Conservation (phyloP, 2,113 vertebrate genomes). For the Thunnus maccoyii region DNA sequence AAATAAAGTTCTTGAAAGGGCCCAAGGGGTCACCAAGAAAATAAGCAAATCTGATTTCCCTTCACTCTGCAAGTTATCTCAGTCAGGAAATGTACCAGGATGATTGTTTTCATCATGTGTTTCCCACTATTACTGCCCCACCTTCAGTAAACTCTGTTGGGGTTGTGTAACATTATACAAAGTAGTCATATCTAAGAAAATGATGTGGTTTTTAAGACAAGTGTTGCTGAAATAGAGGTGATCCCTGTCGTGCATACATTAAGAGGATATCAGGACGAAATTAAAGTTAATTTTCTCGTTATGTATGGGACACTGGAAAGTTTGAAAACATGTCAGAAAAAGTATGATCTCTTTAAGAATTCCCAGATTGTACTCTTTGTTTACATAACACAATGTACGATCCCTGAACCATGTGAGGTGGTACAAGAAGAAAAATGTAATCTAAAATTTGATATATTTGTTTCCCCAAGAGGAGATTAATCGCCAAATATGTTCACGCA, state of each 20-base stretch:
- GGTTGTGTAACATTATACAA: not conserved
- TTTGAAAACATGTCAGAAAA: constrained; percentile 41
- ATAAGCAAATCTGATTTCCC: constrained; percentile 56
- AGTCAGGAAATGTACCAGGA: constrained; percentile 38
- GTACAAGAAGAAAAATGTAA: not conserved
- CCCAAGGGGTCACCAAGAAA: constrained; percentile 32
- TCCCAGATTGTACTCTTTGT: constrained; percentile 85
- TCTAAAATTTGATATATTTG: rapidly evolving
- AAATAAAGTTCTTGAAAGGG: constrained; percentile 41
- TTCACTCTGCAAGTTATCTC: constrained; percentile 17
- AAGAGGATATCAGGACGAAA: not conserved
- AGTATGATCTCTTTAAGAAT: constrained; percentile 80
- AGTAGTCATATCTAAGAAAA: not conserved
- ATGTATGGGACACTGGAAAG: constrained; percentile 30
- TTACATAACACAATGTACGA: constrained; percentile 86
- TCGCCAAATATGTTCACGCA: rapidly evolving
- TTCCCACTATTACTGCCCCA: constrained; percentile 20
- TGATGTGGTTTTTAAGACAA: not conserved
- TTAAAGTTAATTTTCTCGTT: not conserved
- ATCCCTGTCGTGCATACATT: not conserved
- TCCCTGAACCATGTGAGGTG: constrained; percentile 30
- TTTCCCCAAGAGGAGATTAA: not conserved
- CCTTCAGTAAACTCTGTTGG: not conserved
- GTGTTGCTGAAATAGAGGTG: not conserved
- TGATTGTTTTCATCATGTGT: constrained; percentile 40